Evolutionary conservation across 1,140 invertebrate species (phyloP).

Genomic region (Ceratosolen fusciceps): DNA sequence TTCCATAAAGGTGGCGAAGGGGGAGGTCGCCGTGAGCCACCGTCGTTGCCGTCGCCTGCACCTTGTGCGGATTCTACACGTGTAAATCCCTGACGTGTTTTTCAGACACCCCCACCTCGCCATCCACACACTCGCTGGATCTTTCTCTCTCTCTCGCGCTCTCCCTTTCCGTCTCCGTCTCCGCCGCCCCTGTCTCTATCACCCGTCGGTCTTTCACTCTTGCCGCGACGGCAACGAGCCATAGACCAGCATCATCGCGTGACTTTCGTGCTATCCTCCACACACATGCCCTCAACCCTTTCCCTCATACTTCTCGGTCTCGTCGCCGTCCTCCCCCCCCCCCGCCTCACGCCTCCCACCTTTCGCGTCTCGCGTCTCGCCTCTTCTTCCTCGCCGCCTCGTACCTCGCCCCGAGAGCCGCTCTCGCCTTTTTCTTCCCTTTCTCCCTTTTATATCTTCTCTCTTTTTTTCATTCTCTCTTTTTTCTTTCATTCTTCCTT

Average conservation of each 20-base stretch:
- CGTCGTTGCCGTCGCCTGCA: not conserved
- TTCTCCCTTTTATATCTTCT: too few species aligned
- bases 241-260: constrained; percentile 38
- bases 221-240: not conserved
- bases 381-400: not conserved
- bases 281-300: constrained; percentile 23
- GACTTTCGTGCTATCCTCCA: constrained; percentile 29
- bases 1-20: constrained; percentile 34
- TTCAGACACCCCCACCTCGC: not conserved
- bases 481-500: too few species aligned
- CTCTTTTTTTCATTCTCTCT: too few species aligned
- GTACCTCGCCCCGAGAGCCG: not conserved
- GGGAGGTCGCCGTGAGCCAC: constrained; percentile 7
- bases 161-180: not conserved
- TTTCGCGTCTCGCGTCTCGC: not conserved
- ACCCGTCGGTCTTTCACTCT: too few species aligned
- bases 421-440: not conserved
- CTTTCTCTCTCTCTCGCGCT: too few species aligned
- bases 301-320: not conserved
- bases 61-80: constrained; percentile 25
- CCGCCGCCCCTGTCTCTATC: too few species aligned
- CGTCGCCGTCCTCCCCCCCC: constrained; percentile 5
- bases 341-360: not conserved
- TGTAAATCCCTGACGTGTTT: constrained; percentile 38
- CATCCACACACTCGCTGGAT: not conserved